Percentiles rank a stretch among this genome's conserved stretches.
Evolutionary conservation across 2,888 invertebrate genomes (phyloP).

Genomic region (Parnassius mnemosyne): DNA sequence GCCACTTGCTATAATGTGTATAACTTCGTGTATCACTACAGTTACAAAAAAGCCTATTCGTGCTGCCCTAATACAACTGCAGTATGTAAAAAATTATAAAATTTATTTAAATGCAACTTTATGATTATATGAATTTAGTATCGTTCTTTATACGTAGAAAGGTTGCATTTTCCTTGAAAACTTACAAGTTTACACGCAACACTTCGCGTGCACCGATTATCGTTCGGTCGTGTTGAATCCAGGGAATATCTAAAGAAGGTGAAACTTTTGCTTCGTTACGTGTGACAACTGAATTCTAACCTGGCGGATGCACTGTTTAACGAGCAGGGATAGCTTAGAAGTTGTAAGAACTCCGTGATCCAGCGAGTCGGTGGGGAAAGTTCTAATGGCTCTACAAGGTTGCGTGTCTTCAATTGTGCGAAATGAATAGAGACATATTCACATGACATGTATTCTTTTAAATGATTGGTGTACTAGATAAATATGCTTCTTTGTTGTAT

Average conservation of each 20-base stretch:
- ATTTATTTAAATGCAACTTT: too few species aligned
- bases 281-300: neutral
- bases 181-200: neutral
- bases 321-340: neutral
- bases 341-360: neutral
- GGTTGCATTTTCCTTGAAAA: too few species aligned
- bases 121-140: too few species aligned
- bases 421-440: neutral
- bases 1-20: too few species aligned
- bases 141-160: too few species aligned
- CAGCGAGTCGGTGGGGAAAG: neutral
- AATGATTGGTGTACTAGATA: too few species aligned
- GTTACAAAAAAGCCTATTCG: too few species aligned
- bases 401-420: neutral
- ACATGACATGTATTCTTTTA: too few species aligned
- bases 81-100: too few species aligned
- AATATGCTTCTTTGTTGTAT: too few species aligned
- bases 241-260: neutral
- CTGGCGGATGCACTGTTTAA: neutral
- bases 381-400: neutral
- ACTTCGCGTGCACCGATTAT: neutral
- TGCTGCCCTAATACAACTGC: too few species aligned
- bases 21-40: too few species aligned
- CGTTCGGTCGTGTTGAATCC: neutral
- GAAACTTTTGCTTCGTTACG: slow-evolving; percentile 12